Base-by-base conservation (phyloP, 2,797 vertebrate genomes). In the Lindbergichthys nudifrons region DNA sequence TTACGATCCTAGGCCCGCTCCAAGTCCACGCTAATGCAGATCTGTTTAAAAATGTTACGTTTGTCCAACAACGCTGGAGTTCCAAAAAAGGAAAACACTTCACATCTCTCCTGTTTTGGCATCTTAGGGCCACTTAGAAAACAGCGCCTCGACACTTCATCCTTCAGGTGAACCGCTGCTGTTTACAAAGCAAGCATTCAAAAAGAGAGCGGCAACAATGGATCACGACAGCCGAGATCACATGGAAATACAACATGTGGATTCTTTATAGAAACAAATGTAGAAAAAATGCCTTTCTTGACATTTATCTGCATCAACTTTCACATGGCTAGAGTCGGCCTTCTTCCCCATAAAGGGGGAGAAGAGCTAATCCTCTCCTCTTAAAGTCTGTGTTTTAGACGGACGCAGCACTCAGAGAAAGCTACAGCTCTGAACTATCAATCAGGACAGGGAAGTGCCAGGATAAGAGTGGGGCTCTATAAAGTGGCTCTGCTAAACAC, bases 391-490 rank as follows among this genome's bases (percentile, higher is more conserved):
- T 80, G 61, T 87, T 84, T 74, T 67, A 36, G 73, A 64, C 57
- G 66, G 76, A 73, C 70, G 10, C 26, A 30, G 46, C 79, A 60
- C 80, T 72, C 67, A 45, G 52, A 65, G 70, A 75, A 77, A 73
- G 77, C 77, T 46, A 23, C 67, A 53, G 66, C 59, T 1, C 43
- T 64, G 42, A 85, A 47, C 82, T 78, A 84, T 86, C 79, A 77
- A 77, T 90, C 80, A 75, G 69, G 76, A 77, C 82, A 41, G 77
- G 62, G 64, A 73, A 77, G 80, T 53, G 54, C 68, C 69, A 4
- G 81, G 75, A 79, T 78, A 77, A 88, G 80, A 79, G 79, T 41
- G 12, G 23, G 47, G 59, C 81, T 81, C 65, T 32, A 56, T 82
- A 77, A 80, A 88, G 82, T 70, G 70, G 63, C 47, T 7, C 0